Evolutionary conservation across 1,140 invertebrate species (phyloP).

Genomic region (Drosophila pseudoananassae): DNA sequence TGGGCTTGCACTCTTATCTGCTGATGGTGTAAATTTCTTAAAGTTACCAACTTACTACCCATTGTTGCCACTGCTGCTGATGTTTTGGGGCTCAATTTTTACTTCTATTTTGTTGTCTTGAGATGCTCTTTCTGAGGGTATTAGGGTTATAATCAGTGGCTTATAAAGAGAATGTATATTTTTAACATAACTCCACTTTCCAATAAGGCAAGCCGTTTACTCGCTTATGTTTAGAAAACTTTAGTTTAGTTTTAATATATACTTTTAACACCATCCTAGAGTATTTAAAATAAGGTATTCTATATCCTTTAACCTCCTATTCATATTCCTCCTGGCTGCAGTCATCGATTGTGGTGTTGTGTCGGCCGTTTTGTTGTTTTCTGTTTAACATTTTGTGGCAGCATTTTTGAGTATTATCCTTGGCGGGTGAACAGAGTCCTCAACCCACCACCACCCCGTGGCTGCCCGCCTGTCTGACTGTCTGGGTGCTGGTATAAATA

Average conservation of each 20-base stretch:
- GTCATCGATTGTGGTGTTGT: constrained; percentile 17
- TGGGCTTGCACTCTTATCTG: constrained; percentile 70
- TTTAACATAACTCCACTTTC: no score
- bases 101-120: background rate
- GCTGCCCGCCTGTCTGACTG: constrained; percentile 9
- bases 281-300: background rate
- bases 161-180: no score
- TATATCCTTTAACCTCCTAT: no score
- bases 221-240: background rate
- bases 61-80: constrained; percentile 50
- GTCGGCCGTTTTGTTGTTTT: constrained; percentile 25
- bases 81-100: constrained; percentile 1
- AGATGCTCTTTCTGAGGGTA: background rate
- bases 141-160: background rate
- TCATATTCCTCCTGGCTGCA: no score
- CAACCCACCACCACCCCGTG: background rate
- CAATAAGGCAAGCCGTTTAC: no score
- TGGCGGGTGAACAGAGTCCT: background rate
- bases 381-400: constrained; percentile 42
- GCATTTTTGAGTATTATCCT: constrained; percentile 37
- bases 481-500: constrained; percentile 45
- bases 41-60: constrained; percentile 67
- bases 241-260: background rate
- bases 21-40: constrained; percentile 82
- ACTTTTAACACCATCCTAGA: background rate